Evolutionary conservation across 1,140 invertebrate genomes (phyloP).

Genomic region (Chrysopa pallens): DNA sequence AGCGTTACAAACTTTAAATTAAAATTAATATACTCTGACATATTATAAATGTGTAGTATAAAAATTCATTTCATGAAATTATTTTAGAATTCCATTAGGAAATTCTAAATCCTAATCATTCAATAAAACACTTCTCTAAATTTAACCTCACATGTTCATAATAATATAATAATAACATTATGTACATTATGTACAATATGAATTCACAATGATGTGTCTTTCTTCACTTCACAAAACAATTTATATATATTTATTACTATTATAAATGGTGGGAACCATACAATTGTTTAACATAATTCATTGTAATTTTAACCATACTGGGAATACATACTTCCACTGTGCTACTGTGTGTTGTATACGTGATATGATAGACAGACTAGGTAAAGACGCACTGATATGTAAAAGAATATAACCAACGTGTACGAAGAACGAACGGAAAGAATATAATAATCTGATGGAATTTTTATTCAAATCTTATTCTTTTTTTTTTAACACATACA

Average conservation of each 20-base stretch:
- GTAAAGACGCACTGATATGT: too few relatives aligned
- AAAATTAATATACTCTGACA: too few relatives aligned
- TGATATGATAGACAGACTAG: too few relatives aligned
- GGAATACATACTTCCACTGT: background rate
- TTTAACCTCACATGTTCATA: too few relatives aligned
- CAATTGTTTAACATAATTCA: slow-evolving; percentile 14
- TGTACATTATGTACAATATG: slow-evolving; percentile 2
- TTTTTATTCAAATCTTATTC: background rate
- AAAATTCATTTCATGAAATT: too few relatives aligned
- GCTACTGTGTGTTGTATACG: background rate
- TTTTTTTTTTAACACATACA: background rate
- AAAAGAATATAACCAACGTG: background rate
- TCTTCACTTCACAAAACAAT: too few relatives aligned
- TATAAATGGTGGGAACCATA: background rate
- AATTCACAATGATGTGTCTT: slow-evolving; percentile 1
- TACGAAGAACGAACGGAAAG: background rate
- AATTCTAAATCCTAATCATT: too few relatives aligned
- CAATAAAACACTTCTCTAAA: too few relatives aligned
- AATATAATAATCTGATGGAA: background rate
- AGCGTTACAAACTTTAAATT: too few relatives aligned
- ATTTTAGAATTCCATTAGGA: too few relatives aligned
- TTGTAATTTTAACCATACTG: slow-evolving; percentile 10
- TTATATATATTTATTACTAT: too few relatives aligned
- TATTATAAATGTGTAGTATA: too few relatives aligned
- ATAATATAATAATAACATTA: background rate